Evolutionary conservation across 1,140 invertebrate species (phyloP), one percentile per base, ranked within the genome.

Genomic region (Drosophila ogumai): DNA sequence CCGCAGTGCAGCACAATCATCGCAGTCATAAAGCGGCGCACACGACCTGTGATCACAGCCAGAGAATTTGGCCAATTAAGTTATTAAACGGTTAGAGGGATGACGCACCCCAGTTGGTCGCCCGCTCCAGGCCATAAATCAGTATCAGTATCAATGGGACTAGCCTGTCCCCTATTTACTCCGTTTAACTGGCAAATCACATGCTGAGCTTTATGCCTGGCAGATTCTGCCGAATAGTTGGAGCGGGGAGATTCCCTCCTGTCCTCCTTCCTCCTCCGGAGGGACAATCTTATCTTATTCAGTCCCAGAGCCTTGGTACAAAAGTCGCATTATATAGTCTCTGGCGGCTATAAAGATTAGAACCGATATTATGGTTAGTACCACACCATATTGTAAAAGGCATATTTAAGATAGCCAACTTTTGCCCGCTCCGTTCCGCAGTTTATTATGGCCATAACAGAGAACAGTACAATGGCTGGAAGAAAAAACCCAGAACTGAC

Each of bases 321-420:
- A 86, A 84, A 87, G 82, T 87, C 81, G 52, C 61, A 52, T 38
- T 77, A 77, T 85, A 86, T 86, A 77, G 72, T 63, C 64, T 50
- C 28, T 17, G 66, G 28, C 36, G 36, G 36, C 65, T 75, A 86
- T 86, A 87, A 86, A 87, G 82, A 86, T 86, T 87, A 79, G 65
- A n/a, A 12, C 56, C 65, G 67, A 82, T 86, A 82, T 79, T 82
- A 82, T 75, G 73, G 67, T 76, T 87, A 86, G 82, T 87, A 82
- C 69, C 65, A 65, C 54, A 58, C 32, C 34, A 55, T 38, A 6
- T 82, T 82, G 79, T 86, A 86, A 86, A 86, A 57, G 79, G 58
- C 77, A 82, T 79, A 76, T 86, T 88, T 86, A 73, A 86, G 82
- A 88, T 86, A 86, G 82, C 82, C 55, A 76, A 68, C 54, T 59